Conservation (phyloP, 1,140 invertebrate species). For the Metopolophium dirhodum region DNA sequence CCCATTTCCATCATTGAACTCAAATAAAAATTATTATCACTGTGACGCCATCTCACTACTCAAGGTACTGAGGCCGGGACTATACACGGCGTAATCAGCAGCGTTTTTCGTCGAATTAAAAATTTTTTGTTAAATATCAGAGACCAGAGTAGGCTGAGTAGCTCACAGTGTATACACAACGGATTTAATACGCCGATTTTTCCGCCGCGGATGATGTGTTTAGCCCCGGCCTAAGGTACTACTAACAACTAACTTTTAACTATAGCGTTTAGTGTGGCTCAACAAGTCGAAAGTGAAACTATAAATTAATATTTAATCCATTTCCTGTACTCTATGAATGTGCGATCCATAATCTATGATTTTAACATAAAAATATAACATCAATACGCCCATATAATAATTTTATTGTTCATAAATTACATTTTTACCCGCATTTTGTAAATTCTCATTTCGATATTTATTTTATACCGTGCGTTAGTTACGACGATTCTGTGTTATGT, state of each 20-base stretch:
- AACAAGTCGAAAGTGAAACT: not conserved
- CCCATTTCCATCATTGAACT: not conserved
- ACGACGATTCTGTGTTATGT: not conserved
- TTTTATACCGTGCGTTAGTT: not conserved
- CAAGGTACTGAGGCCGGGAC: too few relatives aligned
- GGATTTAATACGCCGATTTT: too few relatives aligned
- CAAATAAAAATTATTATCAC: not conserved
- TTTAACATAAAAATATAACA: not conserved
- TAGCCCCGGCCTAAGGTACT: too few relatives aligned
- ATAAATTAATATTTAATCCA: not conserved
- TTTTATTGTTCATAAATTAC: not conserved
- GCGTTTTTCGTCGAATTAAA: too few relatives aligned
- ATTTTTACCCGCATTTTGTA: not conserved
- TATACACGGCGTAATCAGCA: too few relatives aligned
- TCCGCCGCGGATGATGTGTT: too few relatives aligned
- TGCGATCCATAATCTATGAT: not conserved
- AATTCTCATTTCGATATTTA: not conserved
- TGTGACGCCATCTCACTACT: not conserved
- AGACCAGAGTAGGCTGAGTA: too few relatives aligned
- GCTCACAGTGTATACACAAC: too few relatives aligned
- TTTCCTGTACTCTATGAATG: not conserved
- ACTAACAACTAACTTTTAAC: too few relatives aligned
- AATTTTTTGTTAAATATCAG: too few relatives aligned
- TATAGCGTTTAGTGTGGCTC: not conserved
- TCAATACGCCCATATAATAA: not conserved